These are phyloP conservation scores for Sebastes goodei DNA, from an alignment of 2,797 vertebrate genomes.

Conservation along the genomic window DNA sequence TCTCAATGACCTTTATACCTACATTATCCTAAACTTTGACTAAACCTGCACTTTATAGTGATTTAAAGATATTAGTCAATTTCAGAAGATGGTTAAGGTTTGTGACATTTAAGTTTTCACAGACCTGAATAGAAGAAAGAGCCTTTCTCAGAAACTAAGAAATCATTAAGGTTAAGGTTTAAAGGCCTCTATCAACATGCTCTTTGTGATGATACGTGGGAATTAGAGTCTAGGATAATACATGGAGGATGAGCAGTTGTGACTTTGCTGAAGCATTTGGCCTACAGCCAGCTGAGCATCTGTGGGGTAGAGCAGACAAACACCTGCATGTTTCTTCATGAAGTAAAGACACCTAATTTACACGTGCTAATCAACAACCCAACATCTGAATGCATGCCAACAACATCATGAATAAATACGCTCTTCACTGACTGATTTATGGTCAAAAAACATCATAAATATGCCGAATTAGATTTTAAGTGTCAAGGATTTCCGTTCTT, in stretches of 20 bases:
- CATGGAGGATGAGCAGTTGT: conserved; percentile 8
- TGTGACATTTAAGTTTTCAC: not conserved
- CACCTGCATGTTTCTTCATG: conserved; percentile 48
- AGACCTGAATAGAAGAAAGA: too few relatives aligned
- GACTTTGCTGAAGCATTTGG: conserved; percentile 42
- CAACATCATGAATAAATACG: conserved; percentile 26
- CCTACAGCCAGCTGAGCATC: conserved; percentile 38
- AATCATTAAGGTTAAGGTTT: too few relatives aligned
- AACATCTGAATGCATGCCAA: conserved; percentile 32
- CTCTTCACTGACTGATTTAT: conserved; percentile 2
- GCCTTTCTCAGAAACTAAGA: too few relatives aligned
- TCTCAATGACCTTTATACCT: not conserved
- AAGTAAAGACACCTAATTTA: conserved; percentile 51
- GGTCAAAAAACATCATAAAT: conserved; percentile 15
- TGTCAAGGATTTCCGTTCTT: not conserved
- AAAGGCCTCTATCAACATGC: not conserved
- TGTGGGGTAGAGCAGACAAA: conserved; percentile 53
- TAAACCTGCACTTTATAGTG: not conserved
- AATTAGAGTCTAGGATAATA: conserved; percentile 21
- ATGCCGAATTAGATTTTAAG: conserved; percentile 1
- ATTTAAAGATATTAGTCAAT: not conserved
- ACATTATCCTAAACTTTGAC: not conserved
- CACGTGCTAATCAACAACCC: conserved; percentile 29
- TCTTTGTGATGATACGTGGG: conserved; percentile 11
- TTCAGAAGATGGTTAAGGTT: not conserved